These are phyloP conservation scores for Leptocoma aspasia DNA, from an alignment of 2,113 vertebrate species.

Conservation along the genomic window DNA sequence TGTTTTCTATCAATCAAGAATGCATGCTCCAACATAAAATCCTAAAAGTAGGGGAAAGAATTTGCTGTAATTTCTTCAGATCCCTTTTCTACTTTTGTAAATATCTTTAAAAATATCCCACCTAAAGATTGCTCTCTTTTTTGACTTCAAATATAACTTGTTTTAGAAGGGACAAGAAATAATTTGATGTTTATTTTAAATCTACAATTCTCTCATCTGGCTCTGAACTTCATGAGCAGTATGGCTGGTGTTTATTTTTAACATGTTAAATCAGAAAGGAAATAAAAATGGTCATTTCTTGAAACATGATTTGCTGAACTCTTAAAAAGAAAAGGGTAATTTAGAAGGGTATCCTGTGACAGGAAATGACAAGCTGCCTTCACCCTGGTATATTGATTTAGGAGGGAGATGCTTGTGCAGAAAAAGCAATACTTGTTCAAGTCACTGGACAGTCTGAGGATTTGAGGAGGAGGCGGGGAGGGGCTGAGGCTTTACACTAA, in stretches of 20 bases:
- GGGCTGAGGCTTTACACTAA: conserved; percentile 44
- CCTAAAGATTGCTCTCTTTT: not conserved
- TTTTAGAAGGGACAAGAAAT: not conserved
- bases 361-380: conserved; percentile 66
- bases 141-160: not conserved
- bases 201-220: not conserved
- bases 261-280: conserved; percentile 27
- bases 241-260: conserved; percentile 55
- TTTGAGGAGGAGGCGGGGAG: conserved; percentile 61
- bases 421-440: conserved; percentile 74
- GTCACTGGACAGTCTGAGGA: conserved; percentile 65
- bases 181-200: not conserved
- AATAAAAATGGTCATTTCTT: conserved; percentile 27
- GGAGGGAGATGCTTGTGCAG: conserved; percentile 41
- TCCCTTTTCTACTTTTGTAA: not conserved
- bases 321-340: conserved; percentile 26
- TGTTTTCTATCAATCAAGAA: conserved; percentile 7
- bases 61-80: not conserved
- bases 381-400: conserved; percentile 23
- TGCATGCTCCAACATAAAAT: not conserved
- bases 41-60: not conserved
- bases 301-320: not conserved
- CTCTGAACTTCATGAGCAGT: not conserved
- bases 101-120: not conserved
- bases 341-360: conserved; percentile 56